Conservation (phyloP, 2,113 vertebrate species). For the Cardinalis cardinalis region DNA sequence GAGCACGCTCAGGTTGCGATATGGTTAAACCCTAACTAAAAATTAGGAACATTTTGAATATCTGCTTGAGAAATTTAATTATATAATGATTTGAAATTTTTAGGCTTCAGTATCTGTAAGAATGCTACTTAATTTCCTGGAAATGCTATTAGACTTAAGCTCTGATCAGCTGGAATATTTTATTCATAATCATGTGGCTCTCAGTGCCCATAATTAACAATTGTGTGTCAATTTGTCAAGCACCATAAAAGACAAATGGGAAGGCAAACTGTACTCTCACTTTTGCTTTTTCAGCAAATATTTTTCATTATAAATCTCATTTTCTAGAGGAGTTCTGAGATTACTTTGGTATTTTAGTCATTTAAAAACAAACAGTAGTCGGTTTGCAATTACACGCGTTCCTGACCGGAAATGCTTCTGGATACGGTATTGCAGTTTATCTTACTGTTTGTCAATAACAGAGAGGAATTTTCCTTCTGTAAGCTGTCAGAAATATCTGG, state of each 20-base stretch:
- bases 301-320: conserved; percentile 47
- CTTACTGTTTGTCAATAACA: background rate
- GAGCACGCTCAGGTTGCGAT: background rate
- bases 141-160: conserved; percentile 52
- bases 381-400: background rate
- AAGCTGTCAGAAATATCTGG: background rate
- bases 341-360: conserved; percentile 22
- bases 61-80: conserved; percentile 60
- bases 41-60: conserved; percentile 43
- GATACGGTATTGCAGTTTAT: background rate
- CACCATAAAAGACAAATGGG: conserved; percentile 52
- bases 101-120: conserved; percentile 56
- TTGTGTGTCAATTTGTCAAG: conserved; percentile 57
- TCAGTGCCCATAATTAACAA: conserved; percentile 66
- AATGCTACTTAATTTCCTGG: conserved; percentile 61
- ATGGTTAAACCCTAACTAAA: conserved; percentile 41
- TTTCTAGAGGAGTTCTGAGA: conserved; percentile 27
- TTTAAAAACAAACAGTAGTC: conserved; percentile 15
- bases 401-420: background rate
- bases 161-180: conserved; percentile 62
- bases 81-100: conserved; percentile 50
- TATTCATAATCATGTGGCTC: conserved; percentile 51
- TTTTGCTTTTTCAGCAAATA: conserved; percentile 43
- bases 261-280: background rate
- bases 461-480: background rate